Evolutionary conservation across 2,797 vertebrate species (phyloP), one percentile per base, ranked within the genome.

Genomic region (Sebastolobus alascanus): DNA sequence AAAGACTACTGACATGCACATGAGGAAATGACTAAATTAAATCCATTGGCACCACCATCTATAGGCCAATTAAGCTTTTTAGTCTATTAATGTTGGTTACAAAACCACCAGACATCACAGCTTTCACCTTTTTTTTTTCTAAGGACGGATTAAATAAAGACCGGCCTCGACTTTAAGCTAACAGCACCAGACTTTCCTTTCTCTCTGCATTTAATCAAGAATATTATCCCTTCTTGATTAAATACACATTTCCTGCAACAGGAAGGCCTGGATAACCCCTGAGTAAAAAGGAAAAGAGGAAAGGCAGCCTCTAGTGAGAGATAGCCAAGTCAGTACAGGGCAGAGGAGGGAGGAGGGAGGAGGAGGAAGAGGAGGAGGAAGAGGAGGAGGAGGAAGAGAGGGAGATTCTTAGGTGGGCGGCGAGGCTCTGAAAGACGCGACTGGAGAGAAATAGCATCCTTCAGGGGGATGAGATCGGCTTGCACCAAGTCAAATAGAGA

Each of bases 191-290:
- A 75, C 67, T 69, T 82, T 68, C 20, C 59, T 38, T 75, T 76
- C 74, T 73, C 56, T 75, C 79, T 77, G 77, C 40, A 31, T 85
- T 81, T 81, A 79, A 87, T 89, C 63, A 78, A 66, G 73, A 77
- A 37, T 61, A 79, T 79, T 66, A 84, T 81, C 75, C 72, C 54
- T 35, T 68, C 79, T 75, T 83, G 79, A 90, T 77, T 75, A 71
- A 90, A 90, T 82, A 91, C 90, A 87, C 82, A 86, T 87, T 92
- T 87, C 86, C 84, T 79, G 87, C 46, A 56, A 85, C 31, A 29
- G 82, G 80, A 92, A 89, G 65, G 75, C 79, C 82, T 75, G 80
- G 69, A 85, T 83, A 82, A 71, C 61, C 77, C 84, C 63, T 7
- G 70, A 73, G 68, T 65, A n/a, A 50, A 67, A 68, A 80, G 43